Base-by-base conservation (phyloP, 2,113 vertebrate species). In the Cervus canadensis region DNA sequence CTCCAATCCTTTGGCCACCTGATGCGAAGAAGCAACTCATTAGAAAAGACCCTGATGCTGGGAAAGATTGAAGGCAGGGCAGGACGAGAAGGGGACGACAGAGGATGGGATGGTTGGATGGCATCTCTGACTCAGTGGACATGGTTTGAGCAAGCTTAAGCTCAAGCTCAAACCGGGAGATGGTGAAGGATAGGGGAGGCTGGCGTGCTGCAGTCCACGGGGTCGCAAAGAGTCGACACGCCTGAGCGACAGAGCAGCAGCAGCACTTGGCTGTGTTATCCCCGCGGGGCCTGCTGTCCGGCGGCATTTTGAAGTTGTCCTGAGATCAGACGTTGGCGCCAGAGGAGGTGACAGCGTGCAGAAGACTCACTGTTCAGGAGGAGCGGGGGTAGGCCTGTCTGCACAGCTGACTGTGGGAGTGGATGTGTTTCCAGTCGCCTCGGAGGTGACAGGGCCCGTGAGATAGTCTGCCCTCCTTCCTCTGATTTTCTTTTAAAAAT, bases 321-420 rank as follows among this genome's bases (percentile, higher is more conserved):
- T 97, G 93, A 98, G 89, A 94, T 95, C 94, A 94, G 93, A 91
- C 94, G 36, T 54, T 74, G 67, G 91, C 85, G 78, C 91, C 62
- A 79, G 26, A 83, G 87, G 23, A 83, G 48, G 81, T 95, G 92
- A 95, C 74, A 97, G 57, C 87, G n/a, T 86, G 92, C 90, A 95
- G 96, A 81, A 88, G 91, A 93, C 43, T 48, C 28, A 59, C 89
- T 79, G 76, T 78, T 56, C 45, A 96, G 84, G 94, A 95, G n/a
- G 76, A 83, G 82, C 6, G 30, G 57, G 79, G 64, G 83, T 21
- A 94, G 74, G 19, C 36, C 62, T 95, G 15, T 83, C 84, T 36
- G 11, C 79, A 91, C 62, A 59, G 83, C 36, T 81, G 71, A 59
- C 57, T 16, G 4, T 84, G 52, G n/a, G 21, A 85, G 43, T 45